Evolutionary conservation across 2,113 vertebrate species (phyloP), one percentile per base, ranked within the genome.

Genomic region (Chaenocephalus aceratus): DNA sequence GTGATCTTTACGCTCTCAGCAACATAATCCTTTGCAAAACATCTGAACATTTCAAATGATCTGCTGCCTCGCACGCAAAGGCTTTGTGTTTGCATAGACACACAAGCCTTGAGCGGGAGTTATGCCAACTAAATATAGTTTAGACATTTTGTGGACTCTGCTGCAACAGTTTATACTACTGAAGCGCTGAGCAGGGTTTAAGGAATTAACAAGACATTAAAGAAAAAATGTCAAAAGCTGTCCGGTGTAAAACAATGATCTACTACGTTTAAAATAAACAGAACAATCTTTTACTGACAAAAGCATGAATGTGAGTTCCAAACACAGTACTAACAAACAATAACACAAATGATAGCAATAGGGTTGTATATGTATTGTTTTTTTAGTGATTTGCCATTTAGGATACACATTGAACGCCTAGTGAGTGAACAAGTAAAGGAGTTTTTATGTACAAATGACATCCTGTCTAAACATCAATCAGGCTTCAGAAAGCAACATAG

Each of bases 81-180:
- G 48, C 41, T 36, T 67, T 57, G 67, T 81, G 79, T 89, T 89
- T 84, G 86, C 48, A 72, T 26, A 71, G 58, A 64, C 41, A 78
- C 59, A 49, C 4, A 26, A 56, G 71, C 75, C 67, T 72, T 62
- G 11, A 64, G 63, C 36, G 8, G 34, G 59, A 81, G 64, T 71
- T 76, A 54, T 57, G 65, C 67, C 72, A 82, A 70, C 68, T 71
- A 26, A 26, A 26, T 26, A 26, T 26, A 26, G 26, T 92, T 90
- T 83, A 85, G 89, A 88, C 30, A 2, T 53, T 18, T 46, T 59
- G n/a, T 51, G 73, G 60, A 88, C 89, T 91, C 72, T 66, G 69
- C 66, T 44, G 56, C 57, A 72, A 77, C 80, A 67, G 83, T 93
- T 92, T 92, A 90, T 79, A 82, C 91, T 86, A 65, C 77, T 89